phyloP scores from a whole-genome alignment of 2,797 vertebrate species.

The Chelmon rostratus region DNA sequence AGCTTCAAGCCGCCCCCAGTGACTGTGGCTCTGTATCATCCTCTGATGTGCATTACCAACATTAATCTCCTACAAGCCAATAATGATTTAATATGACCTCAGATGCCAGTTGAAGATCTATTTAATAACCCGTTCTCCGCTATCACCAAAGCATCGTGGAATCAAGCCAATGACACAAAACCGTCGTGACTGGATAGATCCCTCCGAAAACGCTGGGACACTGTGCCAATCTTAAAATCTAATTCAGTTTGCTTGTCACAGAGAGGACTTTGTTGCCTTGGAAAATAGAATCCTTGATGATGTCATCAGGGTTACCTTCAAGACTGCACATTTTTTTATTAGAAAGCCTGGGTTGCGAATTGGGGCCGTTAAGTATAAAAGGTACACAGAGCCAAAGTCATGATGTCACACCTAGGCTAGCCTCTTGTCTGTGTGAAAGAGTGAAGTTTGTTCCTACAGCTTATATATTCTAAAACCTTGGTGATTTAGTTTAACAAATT shows the following conservation, averaged over 20 bases:
- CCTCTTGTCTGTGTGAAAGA: not conserved
- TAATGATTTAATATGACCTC: slow-evolving; percentile 18
- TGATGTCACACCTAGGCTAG: not conserved
- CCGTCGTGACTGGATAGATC: too few species aligned
- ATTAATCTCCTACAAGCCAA: slow-evolving; percentile 1
- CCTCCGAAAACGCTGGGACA: too few species aligned
- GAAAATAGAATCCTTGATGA: too few species aligned
- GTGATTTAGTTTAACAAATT: too few species aligned
- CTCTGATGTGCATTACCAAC: slow-evolving; percentile 20
- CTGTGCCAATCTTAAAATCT: not conserved
- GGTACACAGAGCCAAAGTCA: not conserved
- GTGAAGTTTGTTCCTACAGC: not conserved
- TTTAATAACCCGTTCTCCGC: not conserved
- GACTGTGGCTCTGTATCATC: slow-evolving; percentile 22
- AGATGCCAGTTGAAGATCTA: not conserved
- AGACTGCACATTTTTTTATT: not conserved
- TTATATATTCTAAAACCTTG: too few species aligned
- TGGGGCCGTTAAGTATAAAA: not conserved
- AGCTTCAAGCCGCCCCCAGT: slow-evolving; percentile 24
- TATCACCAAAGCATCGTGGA: not conserved
- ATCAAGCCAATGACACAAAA: not conserved
- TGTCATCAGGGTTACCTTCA: not conserved
- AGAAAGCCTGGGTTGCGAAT: not conserved
- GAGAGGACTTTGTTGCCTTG: not conserved
- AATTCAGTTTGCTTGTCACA: not conserved